Conservation (phyloP, 30 jellyfish, hydroid and myxozoan species). For the Turritopsis dohrnii region DNA sequence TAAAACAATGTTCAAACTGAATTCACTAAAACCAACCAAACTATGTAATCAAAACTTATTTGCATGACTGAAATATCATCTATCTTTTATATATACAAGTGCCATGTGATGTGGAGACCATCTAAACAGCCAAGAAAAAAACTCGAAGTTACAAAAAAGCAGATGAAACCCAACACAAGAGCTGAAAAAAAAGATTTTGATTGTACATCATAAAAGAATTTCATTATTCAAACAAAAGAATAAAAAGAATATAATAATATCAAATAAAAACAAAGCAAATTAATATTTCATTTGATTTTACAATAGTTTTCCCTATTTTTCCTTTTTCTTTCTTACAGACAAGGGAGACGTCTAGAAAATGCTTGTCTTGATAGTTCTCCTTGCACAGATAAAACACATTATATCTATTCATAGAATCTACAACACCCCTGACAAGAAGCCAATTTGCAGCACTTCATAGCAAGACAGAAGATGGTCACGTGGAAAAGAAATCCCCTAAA, state of each 20-base stretch:
- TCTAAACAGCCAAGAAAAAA: not conserved
- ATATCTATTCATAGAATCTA: not conserved
- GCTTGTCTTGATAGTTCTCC: not conserved
- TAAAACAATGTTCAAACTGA: too few relatives aligned
- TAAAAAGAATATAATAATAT: too few relatives aligned
- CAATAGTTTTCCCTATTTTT: not conserved
- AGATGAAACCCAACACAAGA: not conserved
- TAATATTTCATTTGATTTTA: not conserved
- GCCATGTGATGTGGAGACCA: not conserved
- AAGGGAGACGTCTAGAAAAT: not conserved
- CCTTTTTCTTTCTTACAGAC: not conserved
- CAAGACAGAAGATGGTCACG: too few relatives aligned
- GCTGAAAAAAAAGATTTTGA: not conserved
- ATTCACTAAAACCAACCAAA: not conserved
- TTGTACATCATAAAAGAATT: not conserved
- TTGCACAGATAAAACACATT: not conserved
- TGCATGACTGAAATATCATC: not conserved
- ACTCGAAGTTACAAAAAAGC: not conserved
- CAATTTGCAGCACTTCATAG: too few relatives aligned
- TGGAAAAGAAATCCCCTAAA: too few relatives aligned
- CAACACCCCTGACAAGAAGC: too few relatives aligned
- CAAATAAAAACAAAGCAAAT: not conserved
- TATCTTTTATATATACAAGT: not conserved
- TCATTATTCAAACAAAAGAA: not conserved
- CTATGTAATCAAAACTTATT: not conserved